A percentile compares a stretch with the other conserved stretches of the same genome.
phyloP scores from a whole-genome alignment of 1,140 invertebrate species.

The Drosophila cardini region DNA sequence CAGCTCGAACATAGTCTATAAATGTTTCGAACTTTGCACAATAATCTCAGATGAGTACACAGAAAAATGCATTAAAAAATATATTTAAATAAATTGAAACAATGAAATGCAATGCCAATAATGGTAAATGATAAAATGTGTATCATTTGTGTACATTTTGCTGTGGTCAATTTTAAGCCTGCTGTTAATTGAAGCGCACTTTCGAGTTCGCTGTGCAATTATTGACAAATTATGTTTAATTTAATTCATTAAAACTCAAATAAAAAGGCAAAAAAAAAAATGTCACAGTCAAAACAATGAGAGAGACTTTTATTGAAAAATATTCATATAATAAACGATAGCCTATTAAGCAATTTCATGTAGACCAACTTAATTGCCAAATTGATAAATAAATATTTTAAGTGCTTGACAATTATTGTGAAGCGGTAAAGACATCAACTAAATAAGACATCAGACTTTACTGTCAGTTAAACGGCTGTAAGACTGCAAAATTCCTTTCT shows the following conservation, averaged over 20 bases:
- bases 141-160: constrained; percentile 53
- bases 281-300: constrained; percentile 37
- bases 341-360: constrained; percentile 60
- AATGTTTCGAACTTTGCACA: not conserved
- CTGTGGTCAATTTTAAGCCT: constrained; percentile 56
- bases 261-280: constrained; percentile 38
- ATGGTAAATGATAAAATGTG: constrained; percentile 54
- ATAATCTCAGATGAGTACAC: not conserved
- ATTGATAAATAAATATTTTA: constrained; percentile 60
- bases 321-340: constrained; percentile 57
- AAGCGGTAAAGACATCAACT: not conserved
- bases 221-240: constrained; percentile 62
- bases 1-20: not conserved
- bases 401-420: constrained; percentile 1
- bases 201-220: constrained; percentile 51
- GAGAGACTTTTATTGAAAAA: constrained; percentile 35
- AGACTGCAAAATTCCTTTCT: constrained; percentile 49
- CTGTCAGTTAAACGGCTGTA: constrained; percentile 52
- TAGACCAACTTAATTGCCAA: constrained; percentile 57
- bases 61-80: constrained; percentile 1
- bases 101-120: constrained; percentile 10
- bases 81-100: constrained; percentile 1
- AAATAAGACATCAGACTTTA: constrained; percentile 11
- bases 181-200: constrained; percentile 70
- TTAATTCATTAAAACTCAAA: constrained; percentile 67